phyloP scores from a whole-genome alignment of 1,140 invertebrate genomes.

The Hypothenemus hampei region DNA sequence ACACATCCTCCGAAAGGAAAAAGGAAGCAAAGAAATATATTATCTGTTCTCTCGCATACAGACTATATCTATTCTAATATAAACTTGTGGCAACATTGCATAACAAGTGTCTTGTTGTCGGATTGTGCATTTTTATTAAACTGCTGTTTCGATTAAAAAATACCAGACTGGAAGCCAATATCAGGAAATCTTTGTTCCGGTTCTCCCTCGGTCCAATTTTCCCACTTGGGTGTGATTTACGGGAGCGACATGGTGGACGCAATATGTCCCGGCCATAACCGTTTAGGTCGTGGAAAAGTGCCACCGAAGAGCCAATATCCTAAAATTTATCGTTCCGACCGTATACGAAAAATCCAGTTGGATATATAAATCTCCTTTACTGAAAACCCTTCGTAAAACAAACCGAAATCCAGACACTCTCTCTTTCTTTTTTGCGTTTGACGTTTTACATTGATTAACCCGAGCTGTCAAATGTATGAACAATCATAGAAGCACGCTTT shows the following conservation, averaged over 20 bases:
- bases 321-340: background rate
- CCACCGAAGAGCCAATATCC: slow-evolving; percentile 19
- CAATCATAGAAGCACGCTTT: too few species aligned
- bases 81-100: background rate
- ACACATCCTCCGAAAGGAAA: slow-evolving; percentile 15
- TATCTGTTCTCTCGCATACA: background rate
- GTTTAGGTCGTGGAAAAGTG: slow-evolving; percentile 24
- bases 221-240: slow-evolving; percentile 19
- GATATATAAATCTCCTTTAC: too few species aligned
- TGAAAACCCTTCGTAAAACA: too few species aligned
- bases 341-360: too few species aligned
- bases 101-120: background rate
- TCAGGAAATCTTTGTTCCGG: slow-evolving; percentile 7
- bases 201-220: too few species aligned
- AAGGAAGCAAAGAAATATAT: slow-evolving; percentile 20
- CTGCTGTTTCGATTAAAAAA: background rate
- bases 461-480: too few species aligned
- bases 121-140: background rate
- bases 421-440: too few species aligned
- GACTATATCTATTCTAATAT: background rate
- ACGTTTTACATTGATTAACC: too few species aligned
- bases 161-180: background rate
- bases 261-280: slow-evolving; percentile 26
- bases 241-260: slow-evolving; percentile 12
- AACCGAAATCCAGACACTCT: too few species aligned